These are phyloP conservation scores for Trachelus stipa DNA, from an alignment of 2,888 invertebrate species.

Conservation along the genomic window DNA sequence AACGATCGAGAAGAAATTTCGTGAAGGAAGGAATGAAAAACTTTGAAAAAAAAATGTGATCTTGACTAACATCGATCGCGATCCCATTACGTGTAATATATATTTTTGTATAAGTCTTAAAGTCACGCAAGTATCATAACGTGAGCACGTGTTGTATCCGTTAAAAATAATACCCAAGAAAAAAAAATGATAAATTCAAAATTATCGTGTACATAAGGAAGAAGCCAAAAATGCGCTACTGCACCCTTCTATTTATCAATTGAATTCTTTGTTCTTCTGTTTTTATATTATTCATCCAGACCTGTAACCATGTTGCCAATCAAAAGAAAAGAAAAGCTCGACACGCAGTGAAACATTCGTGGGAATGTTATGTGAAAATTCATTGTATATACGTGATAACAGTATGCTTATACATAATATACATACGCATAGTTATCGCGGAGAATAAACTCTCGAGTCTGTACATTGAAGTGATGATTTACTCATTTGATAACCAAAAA, in stretches of 20 bases:
- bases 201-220: constrained; percentile 13
- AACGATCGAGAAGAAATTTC: background rate
- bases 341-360: background rate
- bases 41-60: background rate
- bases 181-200: constrained; percentile 6
- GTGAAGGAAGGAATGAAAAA: background rate
- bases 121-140: background rate
- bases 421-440: constrained; percentile 44
- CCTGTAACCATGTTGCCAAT: background rate
- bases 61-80: background rate
- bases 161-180: background rate
- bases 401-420: constrained; percentile 22
- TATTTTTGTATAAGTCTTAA: constrained; percentile 54
- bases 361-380: constrained; percentile 25
- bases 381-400: constrained; percentile 47
- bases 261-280: background rate
- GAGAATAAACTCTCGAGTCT: constrained; percentile 54
- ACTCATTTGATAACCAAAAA: background rate
- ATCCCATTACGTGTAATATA: constrained; percentile 42
- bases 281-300: background rate
- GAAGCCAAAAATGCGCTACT: background rate
- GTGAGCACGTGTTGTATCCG: background rate
- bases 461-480: constrained; percentile 35
- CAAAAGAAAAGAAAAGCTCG: background rate
- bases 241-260: background rate